Conservation (phyloP, 2,888 invertebrate species). For the Dasypolia templi region DNA sequence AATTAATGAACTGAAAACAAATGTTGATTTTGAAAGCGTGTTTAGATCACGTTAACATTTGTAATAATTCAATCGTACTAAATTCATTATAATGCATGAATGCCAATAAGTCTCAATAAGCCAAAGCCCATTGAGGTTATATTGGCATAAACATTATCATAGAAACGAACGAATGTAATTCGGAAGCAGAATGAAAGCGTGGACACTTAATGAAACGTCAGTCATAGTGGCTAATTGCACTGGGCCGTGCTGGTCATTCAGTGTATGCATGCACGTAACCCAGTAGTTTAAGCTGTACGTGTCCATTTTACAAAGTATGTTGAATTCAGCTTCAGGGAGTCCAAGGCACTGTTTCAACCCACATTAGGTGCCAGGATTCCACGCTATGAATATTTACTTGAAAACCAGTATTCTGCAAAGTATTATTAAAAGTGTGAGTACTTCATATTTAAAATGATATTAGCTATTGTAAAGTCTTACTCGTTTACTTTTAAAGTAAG, state of each 20-base stretch:
- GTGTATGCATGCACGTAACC: conserved; percentile 25
- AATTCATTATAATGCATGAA: not conserved
- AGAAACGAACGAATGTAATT: conserved; percentile 8
- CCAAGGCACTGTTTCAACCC: not conserved
- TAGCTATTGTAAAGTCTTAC: no score
- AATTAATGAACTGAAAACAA: not conserved
- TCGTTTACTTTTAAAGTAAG: no score
- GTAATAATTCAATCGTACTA: conserved; percentile 1
- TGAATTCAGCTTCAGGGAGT: not conserved
- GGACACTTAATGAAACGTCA: conserved; percentile 17
- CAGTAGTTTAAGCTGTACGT: conserved; percentile 19
- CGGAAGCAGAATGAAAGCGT: not conserved
- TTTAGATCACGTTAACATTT: not conserved
- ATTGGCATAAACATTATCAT: not conserved
- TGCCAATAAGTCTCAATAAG: not conserved
- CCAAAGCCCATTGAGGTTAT: not conserved
- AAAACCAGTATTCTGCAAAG: no score
- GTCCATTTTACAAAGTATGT: conserved; percentile 37
- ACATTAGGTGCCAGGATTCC: no score
- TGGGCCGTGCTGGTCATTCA: conserved; percentile 2
- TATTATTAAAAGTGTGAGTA: no score
- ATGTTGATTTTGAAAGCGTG: not conserved
- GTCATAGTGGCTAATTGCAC: conserved; percentile 11
- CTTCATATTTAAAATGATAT: no score
- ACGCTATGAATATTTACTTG: no score